Conservation (phyloP, 2,888 invertebrate species). For the Julus scanicus region DNA sequence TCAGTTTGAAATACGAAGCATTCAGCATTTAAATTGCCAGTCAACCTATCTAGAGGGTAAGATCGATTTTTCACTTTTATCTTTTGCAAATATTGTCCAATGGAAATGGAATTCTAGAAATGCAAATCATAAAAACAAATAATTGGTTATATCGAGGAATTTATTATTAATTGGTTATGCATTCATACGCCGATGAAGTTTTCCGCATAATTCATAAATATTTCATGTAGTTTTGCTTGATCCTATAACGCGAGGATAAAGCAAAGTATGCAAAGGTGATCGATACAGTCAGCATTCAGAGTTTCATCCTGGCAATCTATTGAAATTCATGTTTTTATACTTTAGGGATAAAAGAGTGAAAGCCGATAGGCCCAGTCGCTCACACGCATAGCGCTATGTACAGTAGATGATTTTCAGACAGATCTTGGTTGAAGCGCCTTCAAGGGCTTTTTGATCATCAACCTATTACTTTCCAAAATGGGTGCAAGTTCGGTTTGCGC, state of each 20-base stretch:
- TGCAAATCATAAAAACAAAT: background rate
- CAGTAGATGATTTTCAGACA: background rate
- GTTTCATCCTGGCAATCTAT: background rate
- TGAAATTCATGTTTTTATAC: background rate
- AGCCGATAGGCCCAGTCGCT: background rate
- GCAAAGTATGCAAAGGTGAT: background rate
- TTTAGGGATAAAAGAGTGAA: background rate
- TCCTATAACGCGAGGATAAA: background rate
- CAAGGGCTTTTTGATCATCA: too few species aligned
- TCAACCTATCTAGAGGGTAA: conserved; percentile 68
- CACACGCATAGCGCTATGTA: background rate
- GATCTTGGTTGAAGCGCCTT: too few species aligned
- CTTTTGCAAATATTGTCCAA: background rate
- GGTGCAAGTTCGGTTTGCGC: too few species aligned
- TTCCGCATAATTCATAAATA: background rate
- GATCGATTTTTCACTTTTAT: conserved; percentile 46
- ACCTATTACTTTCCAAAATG: too few species aligned
- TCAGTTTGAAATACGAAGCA: conserved; percentile 67
- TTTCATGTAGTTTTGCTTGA: background rate
- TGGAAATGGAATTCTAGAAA: background rate
- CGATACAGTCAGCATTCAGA: background rate
- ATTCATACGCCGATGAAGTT: background rate
- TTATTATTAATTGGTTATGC: background rate
- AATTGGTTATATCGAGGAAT: background rate
- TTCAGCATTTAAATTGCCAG: conserved; percentile 66